Evolutionary conservation across 2,888 invertebrate species (phyloP), one percentile per base, ranked within the genome.

Genomic region (Drosophila setosimentum): DNA sequence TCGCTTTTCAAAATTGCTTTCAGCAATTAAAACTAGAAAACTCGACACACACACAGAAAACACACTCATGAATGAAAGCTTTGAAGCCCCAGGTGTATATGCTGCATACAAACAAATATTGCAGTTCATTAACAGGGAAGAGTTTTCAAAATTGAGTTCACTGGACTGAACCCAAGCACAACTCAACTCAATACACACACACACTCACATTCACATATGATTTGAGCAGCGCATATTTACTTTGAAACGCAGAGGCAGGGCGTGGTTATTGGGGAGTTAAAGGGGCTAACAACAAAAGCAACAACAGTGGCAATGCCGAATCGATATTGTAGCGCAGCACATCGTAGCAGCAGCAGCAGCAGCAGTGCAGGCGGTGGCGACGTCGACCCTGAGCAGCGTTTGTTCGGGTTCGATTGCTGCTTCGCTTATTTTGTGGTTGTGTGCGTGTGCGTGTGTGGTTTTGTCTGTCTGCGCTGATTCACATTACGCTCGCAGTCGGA

Each of bases 91-190:
- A 58, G 67, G 49, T 74, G 61, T 29, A 21, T 51, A 33, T 21
- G 21, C 8, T 16, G 16, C 7, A 11, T 10, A 21, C 24, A 54
- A 37, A 59, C 35, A 49, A 33, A 37, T 27, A n/a, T 50, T 66
- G 45, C 64, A 76, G 77, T 70, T 77, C 77, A 77, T 66, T 57
- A 80, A 49, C 72, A 70, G 72, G 51, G 32, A 67, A 58, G 66
- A 76, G 60, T 61, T 80, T 77, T 54, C n/a, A 37, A 78, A 66
- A 81, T 81, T 24, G 68, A 81, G 78, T 78, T 78, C 78, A 78
- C 65, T 78, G 78, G 82, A 81, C 78, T 81, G 82, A 81, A 78
- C 57, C 65, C 75, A 80, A 71, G 51, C 66, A 50, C 70, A 70
- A 49, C 57, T 32, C 48, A 45, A 24, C 24, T 24, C 24, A 40